Evolutionary conservation across 1,140 invertebrate species (phyloP), one percentile per base, ranked within the genome.

Genomic region (Maconellicoccus hirsutus): DNA sequence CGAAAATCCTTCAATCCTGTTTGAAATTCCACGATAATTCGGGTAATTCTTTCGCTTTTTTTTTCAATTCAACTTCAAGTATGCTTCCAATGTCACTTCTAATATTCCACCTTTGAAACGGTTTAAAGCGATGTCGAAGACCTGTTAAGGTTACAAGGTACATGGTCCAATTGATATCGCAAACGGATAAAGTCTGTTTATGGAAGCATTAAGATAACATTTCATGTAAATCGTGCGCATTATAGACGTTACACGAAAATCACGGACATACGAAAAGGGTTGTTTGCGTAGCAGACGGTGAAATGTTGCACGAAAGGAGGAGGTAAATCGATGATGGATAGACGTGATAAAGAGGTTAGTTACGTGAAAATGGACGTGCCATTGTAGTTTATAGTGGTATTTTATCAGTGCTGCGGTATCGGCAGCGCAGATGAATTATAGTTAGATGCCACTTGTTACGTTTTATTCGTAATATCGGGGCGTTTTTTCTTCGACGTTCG

Each of bases 281-380:
- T 52, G 42, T 52, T 52, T 52, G 14, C 16, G 29, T 33, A 33
- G 4, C 4, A 12, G 29, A 33, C 12, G 29, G 29, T 33, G 29
- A 12, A 33, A 12, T 33, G 29, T 33, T 4, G 42, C 6, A 52
- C 4, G n/a, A 66, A 66, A 16, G 6, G 61, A 22, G 4, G 21
- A 16, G 52, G 4, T 6, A 66, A 66, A 25, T 66, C 61, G 61
- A 25, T 52, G 61, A 66, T 66, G 61, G 25, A 66, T 66, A 66
- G 61, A 26, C 61, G 25, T 26, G 61, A 66, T 66, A 66, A 66
- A 66, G 61, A 66, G 61, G 61, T 66, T 66, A 66, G 61, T 66
- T 66, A 26, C 25, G 61, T 66, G 61, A 66, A 66, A 66, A 66
- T 66, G 61, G 61, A 66, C 61, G 61, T 14, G 21, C 25, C 61